Percentiles rank a stretch among this genome's conserved stretches.
Conservation (phyloP, 2,113 vertebrate genomes). For the Indri indri region DNA sequence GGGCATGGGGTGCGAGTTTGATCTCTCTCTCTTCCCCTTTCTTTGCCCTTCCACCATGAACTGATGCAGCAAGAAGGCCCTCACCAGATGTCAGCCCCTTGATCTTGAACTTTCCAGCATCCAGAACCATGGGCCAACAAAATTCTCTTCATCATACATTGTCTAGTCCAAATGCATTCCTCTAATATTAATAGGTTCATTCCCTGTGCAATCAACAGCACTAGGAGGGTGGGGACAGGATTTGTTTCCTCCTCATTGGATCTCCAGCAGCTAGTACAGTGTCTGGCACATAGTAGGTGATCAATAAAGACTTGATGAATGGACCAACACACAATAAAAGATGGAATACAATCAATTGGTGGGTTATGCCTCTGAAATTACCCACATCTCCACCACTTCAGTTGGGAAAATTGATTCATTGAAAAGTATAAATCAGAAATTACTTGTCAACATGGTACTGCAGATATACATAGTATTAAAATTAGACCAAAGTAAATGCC, state of each 20-base stretch:
- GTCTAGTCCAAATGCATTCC: background rate
- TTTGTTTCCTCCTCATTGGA: background rate
- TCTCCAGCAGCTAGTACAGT: background rate
- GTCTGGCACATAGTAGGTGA: background rate
- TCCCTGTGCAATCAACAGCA: background rate
- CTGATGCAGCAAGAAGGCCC: background rate
- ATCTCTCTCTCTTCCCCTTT: background rate
- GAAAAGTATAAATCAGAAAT: background rate
- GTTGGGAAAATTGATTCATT: background rate
- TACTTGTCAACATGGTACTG: background rate
- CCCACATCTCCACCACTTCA: background rate
- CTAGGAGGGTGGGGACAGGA: background rate
- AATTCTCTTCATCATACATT: background rate
- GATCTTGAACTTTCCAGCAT: background rate
- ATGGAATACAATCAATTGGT: background rate
- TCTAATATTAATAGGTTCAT: background rate
- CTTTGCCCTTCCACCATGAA: background rate
- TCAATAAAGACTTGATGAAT: background rate
- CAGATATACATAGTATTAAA: background rate
- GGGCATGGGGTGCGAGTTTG: background rate
- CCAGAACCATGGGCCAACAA: background rate
- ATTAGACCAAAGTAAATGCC: background rate
- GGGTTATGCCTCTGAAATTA: background rate
- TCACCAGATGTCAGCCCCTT: background rate
- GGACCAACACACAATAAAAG: background rate